These are phyloP conservation scores for Pachyrhynchus sulphureomaculatus DNA, from an alignment of 1,140 invertebrate species.

Conservation along the genomic window DNA sequence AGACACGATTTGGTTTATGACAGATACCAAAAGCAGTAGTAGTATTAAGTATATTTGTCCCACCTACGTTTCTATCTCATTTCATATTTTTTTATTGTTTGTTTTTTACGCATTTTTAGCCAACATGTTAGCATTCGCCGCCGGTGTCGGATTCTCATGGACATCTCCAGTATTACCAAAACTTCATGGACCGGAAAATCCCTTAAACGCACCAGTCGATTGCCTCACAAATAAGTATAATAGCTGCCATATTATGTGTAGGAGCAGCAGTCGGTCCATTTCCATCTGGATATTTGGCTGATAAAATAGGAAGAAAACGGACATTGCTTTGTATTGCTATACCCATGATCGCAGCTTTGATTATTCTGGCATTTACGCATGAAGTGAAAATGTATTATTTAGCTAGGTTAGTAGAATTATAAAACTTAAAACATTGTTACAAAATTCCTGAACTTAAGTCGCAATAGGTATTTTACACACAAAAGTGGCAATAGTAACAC, in stretches of 20 bases:
- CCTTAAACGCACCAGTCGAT: slow-evolving; percentile 48
- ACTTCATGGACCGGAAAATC: slow-evolving; percentile 47
- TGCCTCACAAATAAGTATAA: slow-evolving; percentile 68
- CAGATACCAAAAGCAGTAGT: too few species aligned
- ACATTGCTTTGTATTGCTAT: slow-evolving; percentile 53
- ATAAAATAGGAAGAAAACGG: slow-evolving; percentile 53
- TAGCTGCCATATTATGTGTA: slow-evolving; percentile 75
- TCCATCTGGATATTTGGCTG: slow-evolving; percentile 46
- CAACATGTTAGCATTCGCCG: slow-evolving; percentile 63
- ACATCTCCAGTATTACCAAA: slow-evolving; percentile 68
- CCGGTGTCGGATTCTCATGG: slow-evolving; percentile 71
- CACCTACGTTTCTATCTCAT: too few species aligned
- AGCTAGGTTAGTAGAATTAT: slow-evolving; percentile 33
- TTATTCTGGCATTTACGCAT: slow-evolving; percentile 44
- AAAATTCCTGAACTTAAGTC: too few species aligned
- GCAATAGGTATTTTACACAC: too few species aligned
- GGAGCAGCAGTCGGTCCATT: slow-evolving; percentile 62
- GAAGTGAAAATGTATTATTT: slow-evolving; percentile 45
- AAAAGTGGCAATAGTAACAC: too few species aligned
- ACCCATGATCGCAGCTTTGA: slow-evolving; percentile 25
- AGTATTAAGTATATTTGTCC: too few species aligned
- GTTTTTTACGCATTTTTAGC: too few species aligned
- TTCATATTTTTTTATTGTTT: too few species aligned
- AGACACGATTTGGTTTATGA: too few species aligned
- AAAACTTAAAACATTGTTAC: too few species aligned